phyloP scores from a whole-genome alignment of 2,113 vertebrate species.

The Nothocercus julius region DNA sequence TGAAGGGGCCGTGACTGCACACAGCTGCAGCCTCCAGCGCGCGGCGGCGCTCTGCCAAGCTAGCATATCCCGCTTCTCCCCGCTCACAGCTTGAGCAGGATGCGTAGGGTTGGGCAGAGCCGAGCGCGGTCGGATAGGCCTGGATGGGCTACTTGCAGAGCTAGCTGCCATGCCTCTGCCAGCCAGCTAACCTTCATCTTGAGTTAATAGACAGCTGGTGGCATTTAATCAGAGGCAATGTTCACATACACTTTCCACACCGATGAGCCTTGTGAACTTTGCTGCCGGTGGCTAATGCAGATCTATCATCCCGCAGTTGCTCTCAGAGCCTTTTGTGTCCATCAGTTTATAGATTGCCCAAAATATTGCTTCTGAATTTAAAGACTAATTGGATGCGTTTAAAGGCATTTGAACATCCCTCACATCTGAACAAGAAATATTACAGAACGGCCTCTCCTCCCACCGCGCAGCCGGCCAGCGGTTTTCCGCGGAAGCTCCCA shows the following conservation, averaged over 20 bases:
- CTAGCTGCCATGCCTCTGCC: neutral
- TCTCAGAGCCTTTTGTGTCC: neutral
- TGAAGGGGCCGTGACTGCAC: neutral
- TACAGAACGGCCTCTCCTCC: neutral
- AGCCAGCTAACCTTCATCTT: neutral
- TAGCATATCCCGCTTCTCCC: neutral
- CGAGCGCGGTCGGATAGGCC: neutral
- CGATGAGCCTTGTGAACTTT: neutral
- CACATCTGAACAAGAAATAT: constrained; percentile 2
- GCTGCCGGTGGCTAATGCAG: neutral
- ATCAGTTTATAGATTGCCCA: neutral
- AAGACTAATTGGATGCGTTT: neutral
- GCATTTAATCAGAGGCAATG: constrained; percentile 12
- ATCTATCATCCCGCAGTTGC: neutral
- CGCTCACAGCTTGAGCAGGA: neutral
- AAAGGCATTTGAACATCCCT: constrained; percentile 5
- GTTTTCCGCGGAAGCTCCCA: neutral
- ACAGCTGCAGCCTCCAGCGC: neutral
- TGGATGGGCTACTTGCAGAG: neutral
- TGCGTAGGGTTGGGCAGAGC: neutral
- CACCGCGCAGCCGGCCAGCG: neutral
- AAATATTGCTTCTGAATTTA: constrained; percentile 39
- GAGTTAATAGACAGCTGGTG: neutral
- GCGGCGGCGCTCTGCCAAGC: neutral
- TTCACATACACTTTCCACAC: neutral